Conservation (phyloP, 2,797 vertebrate species). For the Ctenosaura bakeri region DNA sequence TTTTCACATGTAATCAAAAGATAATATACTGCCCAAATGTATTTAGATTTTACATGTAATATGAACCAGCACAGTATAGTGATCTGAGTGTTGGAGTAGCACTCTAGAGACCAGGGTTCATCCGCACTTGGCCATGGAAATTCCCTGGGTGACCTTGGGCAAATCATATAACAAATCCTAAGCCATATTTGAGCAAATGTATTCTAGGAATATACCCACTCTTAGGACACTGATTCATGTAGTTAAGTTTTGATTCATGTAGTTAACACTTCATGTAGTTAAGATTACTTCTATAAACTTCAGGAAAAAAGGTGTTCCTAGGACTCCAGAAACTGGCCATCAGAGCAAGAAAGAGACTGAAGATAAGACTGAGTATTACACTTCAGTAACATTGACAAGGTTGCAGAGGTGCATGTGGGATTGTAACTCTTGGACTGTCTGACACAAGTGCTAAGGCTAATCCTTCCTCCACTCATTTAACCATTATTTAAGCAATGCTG, state of each 20-base stretch:
- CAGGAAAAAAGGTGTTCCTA: background rate
- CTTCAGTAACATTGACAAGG: background rate
- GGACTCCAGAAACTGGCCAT: background rate
- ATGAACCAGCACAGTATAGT: no score
- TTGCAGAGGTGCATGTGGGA: background rate
- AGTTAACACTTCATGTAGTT: background rate
- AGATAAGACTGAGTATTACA: background rate
- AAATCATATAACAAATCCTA: background rate
- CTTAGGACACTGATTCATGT: background rate
- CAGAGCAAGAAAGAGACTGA: background rate
- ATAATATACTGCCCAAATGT: background rate
- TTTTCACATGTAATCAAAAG: no score
- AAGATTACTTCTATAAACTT: background rate
- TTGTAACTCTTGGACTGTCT: background rate
- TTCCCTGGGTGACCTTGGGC: no score
- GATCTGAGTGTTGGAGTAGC: no score
- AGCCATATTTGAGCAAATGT: background rate
- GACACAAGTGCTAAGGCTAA: background rate
- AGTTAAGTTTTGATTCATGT: background rate
- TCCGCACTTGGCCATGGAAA: no score
- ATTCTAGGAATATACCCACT: background rate
- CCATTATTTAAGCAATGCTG: background rate
- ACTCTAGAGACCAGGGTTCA: no score
- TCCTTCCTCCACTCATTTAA: background rate
- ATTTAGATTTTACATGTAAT: background rate